phyloP scores from a whole-genome alignment of 2,797 vertebrate genomes.

The Rhinophrynus dorsalis region DNA sequence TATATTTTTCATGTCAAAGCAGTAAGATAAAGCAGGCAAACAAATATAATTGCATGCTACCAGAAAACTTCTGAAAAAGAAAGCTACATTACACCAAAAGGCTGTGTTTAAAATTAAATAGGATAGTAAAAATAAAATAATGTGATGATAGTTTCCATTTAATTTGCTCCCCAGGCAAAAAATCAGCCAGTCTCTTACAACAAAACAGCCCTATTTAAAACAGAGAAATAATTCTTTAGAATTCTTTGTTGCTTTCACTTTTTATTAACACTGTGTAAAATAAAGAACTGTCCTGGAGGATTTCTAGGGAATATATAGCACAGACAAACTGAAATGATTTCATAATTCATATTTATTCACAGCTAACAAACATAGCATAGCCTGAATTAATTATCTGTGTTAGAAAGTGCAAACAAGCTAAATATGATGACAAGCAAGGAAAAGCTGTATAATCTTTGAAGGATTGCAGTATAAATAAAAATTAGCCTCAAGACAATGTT shows the following conservation, averaged over 20 bases:
- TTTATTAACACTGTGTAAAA: conserved; percentile 24
- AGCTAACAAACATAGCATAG: conserved; percentile 41
- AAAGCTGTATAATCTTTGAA: conserved; percentile 46
- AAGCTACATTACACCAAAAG: no score
- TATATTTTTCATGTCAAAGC: no score
- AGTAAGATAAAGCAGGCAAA: no score
- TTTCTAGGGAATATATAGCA: conserved; percentile 26
- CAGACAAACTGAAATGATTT: conserved; percentile 48
- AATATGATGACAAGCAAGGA: conserved; percentile 46
- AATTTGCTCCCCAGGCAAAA: no score
- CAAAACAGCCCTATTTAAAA: conserved; percentile 1
- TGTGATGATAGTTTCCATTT: no score
- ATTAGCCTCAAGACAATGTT: conserved; percentile 45
- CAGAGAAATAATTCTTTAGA: neutral
- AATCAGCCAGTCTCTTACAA: no score
- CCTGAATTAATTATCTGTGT: conserved; percentile 47
- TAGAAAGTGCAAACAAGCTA: conserved; percentile 49
- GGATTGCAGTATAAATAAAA: conserved; percentile 47
- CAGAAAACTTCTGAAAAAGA: no score
- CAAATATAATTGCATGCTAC: no score
- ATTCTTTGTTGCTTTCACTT: conserved; percentile 20
- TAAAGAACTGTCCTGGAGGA: conserved; percentile 38
- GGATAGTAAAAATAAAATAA: no score
- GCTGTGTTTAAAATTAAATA: no score
- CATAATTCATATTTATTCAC: conserved; percentile 49